phyloP scores from a whole-genome alignment of 2,888 invertebrate genomes.

The Noctuana brunneofusca region DNA sequence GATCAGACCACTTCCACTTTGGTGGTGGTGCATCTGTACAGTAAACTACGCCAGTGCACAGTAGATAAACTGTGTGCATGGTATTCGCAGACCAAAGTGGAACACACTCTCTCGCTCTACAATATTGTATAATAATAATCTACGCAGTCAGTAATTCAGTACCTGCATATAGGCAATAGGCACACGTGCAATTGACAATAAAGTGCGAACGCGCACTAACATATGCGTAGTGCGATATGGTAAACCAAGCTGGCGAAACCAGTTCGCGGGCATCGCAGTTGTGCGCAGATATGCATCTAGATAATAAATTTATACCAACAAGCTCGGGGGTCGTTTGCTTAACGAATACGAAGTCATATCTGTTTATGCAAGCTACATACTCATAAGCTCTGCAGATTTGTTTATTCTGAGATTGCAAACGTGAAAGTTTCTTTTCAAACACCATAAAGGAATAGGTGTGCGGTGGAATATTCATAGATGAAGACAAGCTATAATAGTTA shows the following conservation, averaged over 20 bases:
- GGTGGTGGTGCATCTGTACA: no score
- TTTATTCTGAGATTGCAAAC: neutral
- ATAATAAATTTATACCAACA: conserved; percentile 25
- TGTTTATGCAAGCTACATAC: neutral
- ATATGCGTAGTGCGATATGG: conserved; percentile 16
- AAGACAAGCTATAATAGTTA: no score
- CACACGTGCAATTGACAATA: conserved; percentile 22
- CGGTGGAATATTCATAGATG: no score
- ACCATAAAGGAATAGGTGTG: no score
- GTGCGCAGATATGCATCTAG: conserved; percentile 10
- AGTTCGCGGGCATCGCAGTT: neutral
- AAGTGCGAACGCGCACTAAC: conserved; percentile 6
- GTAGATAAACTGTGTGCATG: no score
- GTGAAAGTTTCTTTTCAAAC: no score
- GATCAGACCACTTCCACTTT: no score
- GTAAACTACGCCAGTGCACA: no score
- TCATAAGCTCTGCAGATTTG: neutral
- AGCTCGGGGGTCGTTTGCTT: conserved; percentile 12
- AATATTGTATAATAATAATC: conserved; percentile 12
- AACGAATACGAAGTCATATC: conserved; percentile 17
- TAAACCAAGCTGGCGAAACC: conserved; percentile 7
- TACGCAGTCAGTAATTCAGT: conserved; percentile 10
- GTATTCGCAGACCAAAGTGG: conserved; percentile 1
- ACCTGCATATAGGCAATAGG: neutral
- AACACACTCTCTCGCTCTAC: neutral